phyloP scores from a whole-genome alignment of 1,140 invertebrate species.

The Sogatella furcifera region DNA sequence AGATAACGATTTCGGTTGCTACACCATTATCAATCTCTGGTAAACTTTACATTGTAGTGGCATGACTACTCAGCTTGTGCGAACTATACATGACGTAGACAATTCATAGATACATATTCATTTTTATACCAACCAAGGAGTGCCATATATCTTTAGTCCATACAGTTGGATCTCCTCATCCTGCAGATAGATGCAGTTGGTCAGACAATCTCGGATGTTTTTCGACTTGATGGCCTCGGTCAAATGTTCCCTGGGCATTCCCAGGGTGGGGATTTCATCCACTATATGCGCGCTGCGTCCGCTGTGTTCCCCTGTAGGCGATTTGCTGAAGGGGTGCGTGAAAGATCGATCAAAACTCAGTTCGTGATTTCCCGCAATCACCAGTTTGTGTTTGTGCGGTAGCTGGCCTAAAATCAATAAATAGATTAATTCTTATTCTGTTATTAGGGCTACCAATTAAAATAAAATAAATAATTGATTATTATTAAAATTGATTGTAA shows the following conservation, averaged over 20 bases:
- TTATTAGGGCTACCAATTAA: no score
- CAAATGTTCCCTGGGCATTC: constrained; percentile 50
- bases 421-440: no score
- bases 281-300: constrained; percentile 38
- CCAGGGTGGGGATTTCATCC: constrained; percentile 54
- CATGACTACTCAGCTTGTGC: no score
- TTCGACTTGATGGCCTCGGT: constrained; percentile 47
- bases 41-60: no score
- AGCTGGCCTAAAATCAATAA: constrained; percentile 41
- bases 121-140: constrained; percentile 55
- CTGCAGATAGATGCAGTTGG: constrained; percentile 70
- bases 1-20: no score
- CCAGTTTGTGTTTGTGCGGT: constrained; percentile 74
- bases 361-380: constrained; percentile 85
- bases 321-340: constrained; percentile 42
- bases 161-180: constrained; percentile 53
- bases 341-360: constrained; percentile 68
- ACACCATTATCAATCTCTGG: no score
- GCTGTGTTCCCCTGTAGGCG: constrained; percentile 27
- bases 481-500: no score
- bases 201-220: constrained; percentile 54
- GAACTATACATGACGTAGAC: no score
- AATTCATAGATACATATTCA: no score
- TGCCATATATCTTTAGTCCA: constrained; percentile 76
- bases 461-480: no score